phyloP scores from a whole-genome alignment of 2,797 vertebrate species.

The Rachycentron canadum region DNA sequence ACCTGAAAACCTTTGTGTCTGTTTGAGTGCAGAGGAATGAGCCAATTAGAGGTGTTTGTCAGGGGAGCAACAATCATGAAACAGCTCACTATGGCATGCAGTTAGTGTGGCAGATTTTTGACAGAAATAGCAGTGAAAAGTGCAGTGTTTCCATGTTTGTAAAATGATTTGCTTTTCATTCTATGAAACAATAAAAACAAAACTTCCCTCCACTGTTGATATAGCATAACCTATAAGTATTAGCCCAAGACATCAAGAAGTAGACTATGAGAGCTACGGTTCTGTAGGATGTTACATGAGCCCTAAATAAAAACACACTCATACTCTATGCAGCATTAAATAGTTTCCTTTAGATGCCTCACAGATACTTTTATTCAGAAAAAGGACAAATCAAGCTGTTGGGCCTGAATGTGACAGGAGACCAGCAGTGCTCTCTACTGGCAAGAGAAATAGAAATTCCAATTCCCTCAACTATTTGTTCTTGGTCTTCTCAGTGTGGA shows the following conservation, averaged over 20 bases:
- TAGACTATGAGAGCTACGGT: background rate
- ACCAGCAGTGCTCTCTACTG: constrained; percentile 69
- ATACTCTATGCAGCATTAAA: constrained; percentile 9
- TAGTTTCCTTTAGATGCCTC: constrained; percentile 1
- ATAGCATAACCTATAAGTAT: too few species aligned
- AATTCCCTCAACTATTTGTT: background rate
- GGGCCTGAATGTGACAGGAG: constrained; percentile 14
- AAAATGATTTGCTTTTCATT: constrained; percentile 4
- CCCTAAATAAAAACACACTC: background rate
- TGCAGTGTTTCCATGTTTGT: background rate
- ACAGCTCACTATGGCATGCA: constrained; percentile 21
- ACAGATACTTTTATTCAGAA: background rate
- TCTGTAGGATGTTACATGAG: background rate
- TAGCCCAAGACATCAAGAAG: background rate
- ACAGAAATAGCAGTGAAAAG: constrained; percentile 15
- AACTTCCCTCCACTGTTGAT: background rate
- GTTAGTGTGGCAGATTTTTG: background rate
- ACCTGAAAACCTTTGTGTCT: constrained; percentile 60
- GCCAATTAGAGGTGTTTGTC: constrained; percentile 74
- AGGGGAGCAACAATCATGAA: constrained; percentile 54
- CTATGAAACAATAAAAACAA: background rate
- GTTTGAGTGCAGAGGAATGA: constrained; percentile 58
- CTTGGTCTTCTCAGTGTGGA: background rate
- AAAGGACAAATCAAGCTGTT: background rate
- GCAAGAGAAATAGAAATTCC: constrained; percentile 22